Percentiles rank a stretch among this genome's conserved stretches.
Evolutionary conservation across 1,140 invertebrate species (phyloP).

Genomic region (Hyles euphorbiae): DNA sequence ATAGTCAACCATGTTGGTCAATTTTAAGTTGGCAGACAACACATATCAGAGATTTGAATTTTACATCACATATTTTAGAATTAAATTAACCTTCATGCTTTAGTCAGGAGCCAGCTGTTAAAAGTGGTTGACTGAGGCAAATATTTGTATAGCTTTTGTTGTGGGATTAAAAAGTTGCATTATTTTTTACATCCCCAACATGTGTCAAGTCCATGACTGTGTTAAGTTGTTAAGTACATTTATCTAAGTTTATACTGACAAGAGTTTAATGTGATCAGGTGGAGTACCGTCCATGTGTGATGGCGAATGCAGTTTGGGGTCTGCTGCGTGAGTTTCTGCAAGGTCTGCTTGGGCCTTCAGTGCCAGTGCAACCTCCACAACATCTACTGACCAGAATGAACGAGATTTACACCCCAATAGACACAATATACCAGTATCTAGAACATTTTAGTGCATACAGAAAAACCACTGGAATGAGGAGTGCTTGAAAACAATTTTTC

Average conservation of each 20-base stretch:
- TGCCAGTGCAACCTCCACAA: constrained; percentile 77
- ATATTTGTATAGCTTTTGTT: too few relatives aligned
- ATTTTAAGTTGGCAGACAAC: not conserved
- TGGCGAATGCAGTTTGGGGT: constrained; percentile 92
- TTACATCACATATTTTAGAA: too few relatives aligned
- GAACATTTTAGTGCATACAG: constrained; percentile 95
- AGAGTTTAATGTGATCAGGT: constrained; percentile 74
- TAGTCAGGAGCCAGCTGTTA: too few relatives aligned
- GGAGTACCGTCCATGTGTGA: constrained; percentile 93
- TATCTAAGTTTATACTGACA: too few relatives aligned
- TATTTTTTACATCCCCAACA: too few relatives aligned
- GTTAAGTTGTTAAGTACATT: too few relatives aligned
- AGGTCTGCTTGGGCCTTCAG: constrained; percentile 89
- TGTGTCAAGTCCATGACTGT: too few relatives aligned
- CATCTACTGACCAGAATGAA: constrained; percentile 86
- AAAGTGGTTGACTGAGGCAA: too few relatives aligned
- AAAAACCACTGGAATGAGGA: constrained; percentile 76
- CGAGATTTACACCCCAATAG: constrained; percentile 91
- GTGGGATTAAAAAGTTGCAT: too few relatives aligned
- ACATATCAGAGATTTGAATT: too few relatives aligned
- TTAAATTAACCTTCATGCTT: too few relatives aligned
- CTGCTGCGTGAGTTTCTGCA: constrained; percentile 94
- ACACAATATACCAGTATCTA: constrained; percentile 96
- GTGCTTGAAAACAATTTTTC: constrained; percentile 21
- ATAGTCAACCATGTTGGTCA: not conserved